Conservation (phyloP, 2,797 vertebrate genomes). For the Poecilia velifera region DNA sequence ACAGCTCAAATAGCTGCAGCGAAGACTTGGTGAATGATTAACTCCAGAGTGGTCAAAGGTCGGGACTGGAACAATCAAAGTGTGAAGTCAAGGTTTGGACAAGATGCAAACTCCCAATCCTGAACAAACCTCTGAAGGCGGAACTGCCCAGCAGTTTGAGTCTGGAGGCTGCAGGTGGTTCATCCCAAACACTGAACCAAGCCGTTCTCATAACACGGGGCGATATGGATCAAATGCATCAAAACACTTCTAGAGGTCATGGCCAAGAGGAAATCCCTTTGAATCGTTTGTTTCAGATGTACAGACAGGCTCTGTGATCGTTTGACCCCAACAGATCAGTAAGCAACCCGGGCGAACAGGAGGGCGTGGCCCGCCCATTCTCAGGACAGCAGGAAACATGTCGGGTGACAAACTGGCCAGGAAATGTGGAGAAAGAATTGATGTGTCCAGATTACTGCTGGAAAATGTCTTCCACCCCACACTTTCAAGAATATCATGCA, state of each 20-base stretch:
- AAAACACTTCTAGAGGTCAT: background rate
- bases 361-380: background rate
- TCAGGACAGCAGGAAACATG: background rate
- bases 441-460: no score
- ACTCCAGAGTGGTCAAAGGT: background rate
- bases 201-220: no score
- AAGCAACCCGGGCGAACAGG: background rate
- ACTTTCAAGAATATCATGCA: no score
- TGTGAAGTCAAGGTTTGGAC: background rate
- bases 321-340: background rate
- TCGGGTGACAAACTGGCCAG: background rate
- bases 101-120: background rate
- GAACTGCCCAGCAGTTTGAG: background rate
- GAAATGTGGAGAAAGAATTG: background rate
- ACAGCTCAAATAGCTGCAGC: background rate
- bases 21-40: background rate
- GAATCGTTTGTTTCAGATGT: background rate
- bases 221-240: background rate
- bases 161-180: background rate
- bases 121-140: background rate
- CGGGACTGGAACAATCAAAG: background rate
- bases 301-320: no score
- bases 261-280: background rate
- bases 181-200: background rate
- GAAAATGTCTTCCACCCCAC: no score